A percentile compares a stretch with the other conserved stretches of the same genome.
These are phyloP conservation scores for Eristalinus sepulchralis DNA, from an alignment of 2,888 invertebrate species.

Conservation along the genomic window DNA sequence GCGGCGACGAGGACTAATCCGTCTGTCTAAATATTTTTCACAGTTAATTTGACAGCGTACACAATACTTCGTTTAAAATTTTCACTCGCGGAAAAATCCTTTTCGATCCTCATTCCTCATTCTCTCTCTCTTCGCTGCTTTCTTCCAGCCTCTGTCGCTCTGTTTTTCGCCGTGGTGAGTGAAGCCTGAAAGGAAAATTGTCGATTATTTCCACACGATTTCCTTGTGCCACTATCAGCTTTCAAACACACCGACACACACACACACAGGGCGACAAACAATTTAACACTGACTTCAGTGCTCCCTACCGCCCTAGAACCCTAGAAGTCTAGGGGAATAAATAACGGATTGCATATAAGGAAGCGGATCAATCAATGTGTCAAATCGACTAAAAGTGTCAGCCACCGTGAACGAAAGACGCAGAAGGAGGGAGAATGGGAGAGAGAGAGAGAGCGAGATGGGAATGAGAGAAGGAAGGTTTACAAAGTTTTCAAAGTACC, in stretches of 20 bases:
- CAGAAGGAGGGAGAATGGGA: background rate
- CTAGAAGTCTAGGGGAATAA: constrained; percentile 16
- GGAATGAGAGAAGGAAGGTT: constrained; percentile 13
- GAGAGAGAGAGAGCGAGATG: background rate
- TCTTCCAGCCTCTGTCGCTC: background rate
- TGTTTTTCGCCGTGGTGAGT: constrained; percentile 33
- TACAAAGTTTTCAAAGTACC: background rate
- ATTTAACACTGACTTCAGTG: background rate
- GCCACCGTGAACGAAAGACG: constrained; percentile 25
- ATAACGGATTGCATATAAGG: constrained; percentile 66
- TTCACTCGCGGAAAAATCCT: constrained; percentile 54
- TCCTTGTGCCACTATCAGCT: constrained; percentile 64
- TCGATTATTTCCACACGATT: constrained; percentile 73
- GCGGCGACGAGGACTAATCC: constrained; percentile 60
- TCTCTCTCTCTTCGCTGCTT: background rate
- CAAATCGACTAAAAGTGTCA: constrained; percentile 75
- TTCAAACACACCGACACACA: constrained; percentile 13
- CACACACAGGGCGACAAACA: background rate
- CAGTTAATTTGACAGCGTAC: constrained; percentile 71
- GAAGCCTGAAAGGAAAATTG: constrained; percentile 61
- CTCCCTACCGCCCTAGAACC: background rate
- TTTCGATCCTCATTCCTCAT: background rate
- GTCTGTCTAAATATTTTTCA: constrained; percentile 71
- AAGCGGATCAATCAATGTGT: constrained; percentile 76
- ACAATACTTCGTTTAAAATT: constrained; percentile 69